phyloP scores from a whole-genome alignment of 92 coral and sea anemone species.

The Pocillopora grandis region DNA sequence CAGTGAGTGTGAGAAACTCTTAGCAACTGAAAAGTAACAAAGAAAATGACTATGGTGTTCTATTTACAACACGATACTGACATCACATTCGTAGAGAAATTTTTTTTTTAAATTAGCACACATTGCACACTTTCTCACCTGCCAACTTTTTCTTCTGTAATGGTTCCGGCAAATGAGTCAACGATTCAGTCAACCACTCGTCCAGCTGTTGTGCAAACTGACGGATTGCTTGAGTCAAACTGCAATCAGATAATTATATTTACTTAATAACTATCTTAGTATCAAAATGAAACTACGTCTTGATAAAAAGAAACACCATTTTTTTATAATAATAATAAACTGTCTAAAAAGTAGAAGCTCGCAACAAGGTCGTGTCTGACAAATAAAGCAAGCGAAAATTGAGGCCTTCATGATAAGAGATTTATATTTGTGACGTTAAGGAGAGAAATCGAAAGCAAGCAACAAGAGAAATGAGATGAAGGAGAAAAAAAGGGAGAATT shows the following conservation, averaged over 20 bases:
- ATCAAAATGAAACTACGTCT: too few relatives aligned
- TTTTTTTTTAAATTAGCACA: not conserved
- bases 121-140: constrained; percentile 49
- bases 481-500: too few relatives aligned
- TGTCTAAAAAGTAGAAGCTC: too few relatives aligned
- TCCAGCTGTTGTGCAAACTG: constrained; percentile 96
- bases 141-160: constrained; percentile 82
- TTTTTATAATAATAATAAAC: too few relatives aligned
- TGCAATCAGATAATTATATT: constrained; percentile 19
- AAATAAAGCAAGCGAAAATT: not conserved
- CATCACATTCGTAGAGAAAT: too few relatives aligned
- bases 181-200: constrained; percentile 90
- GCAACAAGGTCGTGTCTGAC: not conserved
- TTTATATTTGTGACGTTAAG: too few relatives aligned
- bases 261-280: too few relatives aligned
- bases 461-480: too few relatives aligned
- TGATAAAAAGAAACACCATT: too few relatives aligned
- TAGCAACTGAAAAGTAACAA: constrained; percentile 75
- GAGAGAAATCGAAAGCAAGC: too few relatives aligned
- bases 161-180: constrained; percentile 89
- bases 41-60: not conserved
- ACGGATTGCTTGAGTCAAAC: constrained; percentile 97
- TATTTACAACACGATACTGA: not conserved
- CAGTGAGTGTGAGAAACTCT: constrained; percentile 89
- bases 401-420: not conserved